Conservation (phyloP, 2,888 invertebrate genomes). For the Drosophila bunnanda region DNA sequence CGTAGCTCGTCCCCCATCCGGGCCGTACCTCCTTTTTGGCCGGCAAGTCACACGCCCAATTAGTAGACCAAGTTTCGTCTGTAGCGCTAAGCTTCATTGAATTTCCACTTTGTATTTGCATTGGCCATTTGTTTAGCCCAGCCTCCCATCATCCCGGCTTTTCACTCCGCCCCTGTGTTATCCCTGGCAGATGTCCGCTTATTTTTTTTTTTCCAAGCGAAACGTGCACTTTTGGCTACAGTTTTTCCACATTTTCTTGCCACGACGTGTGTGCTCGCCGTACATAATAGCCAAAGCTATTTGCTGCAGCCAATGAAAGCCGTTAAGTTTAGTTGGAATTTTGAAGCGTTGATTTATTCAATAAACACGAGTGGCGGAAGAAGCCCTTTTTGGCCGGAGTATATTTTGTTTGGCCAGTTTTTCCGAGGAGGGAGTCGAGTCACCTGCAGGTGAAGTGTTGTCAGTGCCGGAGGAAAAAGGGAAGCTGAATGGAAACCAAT, state of each 20-base stretch:
- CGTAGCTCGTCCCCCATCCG: constrained; percentile 56
- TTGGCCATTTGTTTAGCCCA: constrained; percentile 62
- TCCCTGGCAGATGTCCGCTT: constrained; percentile 43
- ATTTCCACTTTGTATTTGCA: constrained; percentile 77
- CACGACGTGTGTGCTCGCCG: constrained; percentile 2
- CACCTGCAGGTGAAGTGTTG: constrained; percentile 41
- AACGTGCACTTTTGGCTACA: constrained; percentile 70
- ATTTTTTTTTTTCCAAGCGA: constrained; percentile 27
- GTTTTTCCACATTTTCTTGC: constrained; percentile 51
- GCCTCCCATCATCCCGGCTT: not conserved
- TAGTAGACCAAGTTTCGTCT: constrained; percentile 77
- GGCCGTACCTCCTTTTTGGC: constrained; percentile 21
- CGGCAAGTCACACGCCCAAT: constrained; percentile 77
- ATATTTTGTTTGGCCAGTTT: constrained; percentile 55
- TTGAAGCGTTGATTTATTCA: constrained; percentile 75
- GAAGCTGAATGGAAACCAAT: constrained; percentile 22
- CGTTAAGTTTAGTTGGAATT: constrained; percentile 73
- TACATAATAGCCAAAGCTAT: constrained; percentile 62
- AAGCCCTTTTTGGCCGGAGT: constrained; percentile 47
- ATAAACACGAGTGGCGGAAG: constrained; percentile 56
- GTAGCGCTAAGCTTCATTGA: constrained; percentile 74
- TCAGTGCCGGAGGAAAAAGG: not conserved
- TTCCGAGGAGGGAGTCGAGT: not conserved
- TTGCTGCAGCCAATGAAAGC: constrained; percentile 73
- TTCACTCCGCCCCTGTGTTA: constrained; percentile 6